Evolutionary conservation across 2,888 invertebrate species (phyloP).

Genomic region (Drosophila monieri): DNA sequence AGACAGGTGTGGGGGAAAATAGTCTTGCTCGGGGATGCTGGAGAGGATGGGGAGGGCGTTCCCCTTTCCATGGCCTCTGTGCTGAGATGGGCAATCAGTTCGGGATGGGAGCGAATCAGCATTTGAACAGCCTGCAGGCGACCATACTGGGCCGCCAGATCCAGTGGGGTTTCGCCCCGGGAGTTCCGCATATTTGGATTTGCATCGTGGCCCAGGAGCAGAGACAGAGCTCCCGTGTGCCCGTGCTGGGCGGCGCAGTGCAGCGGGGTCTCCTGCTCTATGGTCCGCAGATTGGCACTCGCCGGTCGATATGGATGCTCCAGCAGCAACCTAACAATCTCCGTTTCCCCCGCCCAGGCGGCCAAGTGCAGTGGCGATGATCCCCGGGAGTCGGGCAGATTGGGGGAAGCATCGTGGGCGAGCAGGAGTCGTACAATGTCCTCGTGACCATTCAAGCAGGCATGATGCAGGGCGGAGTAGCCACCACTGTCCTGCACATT

Average conservation of each 20-base stretch:
- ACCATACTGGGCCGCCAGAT: slow-evolving; percentile 96
- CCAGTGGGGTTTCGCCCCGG: slow-evolving; percentile 95
- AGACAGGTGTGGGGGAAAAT: slow-evolving; percentile 90
- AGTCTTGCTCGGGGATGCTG: slow-evolving; percentile 72
- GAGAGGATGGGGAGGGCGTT: slow-evolving; percentile 72
- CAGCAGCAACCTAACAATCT: slow-evolving; percentile 93
- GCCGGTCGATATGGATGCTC: slow-evolving; percentile 92
- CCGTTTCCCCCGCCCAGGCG: slow-evolving; percentile 96
- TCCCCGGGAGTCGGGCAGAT: slow-evolving; percentile 94
- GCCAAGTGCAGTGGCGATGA: slow-evolving; percentile 97
- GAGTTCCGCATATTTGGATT: slow-evolving; percentile 94
- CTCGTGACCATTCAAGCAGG: slow-evolving; percentile 96
- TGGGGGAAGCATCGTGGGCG: slow-evolving; percentile 92
- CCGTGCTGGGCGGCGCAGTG: slow-evolving; percentile 97
- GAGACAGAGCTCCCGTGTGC: slow-evolving; percentile 92
- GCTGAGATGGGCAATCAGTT: slow-evolving; percentile 90
- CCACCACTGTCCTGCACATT: slow-evolving; percentile 97
- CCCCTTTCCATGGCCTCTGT: slow-evolving; percentile 62
- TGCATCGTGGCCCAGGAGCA: slow-evolving; percentile 92
- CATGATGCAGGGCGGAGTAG: slow-evolving; percentile 96
- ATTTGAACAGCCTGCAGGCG: slow-evolving; percentile 93
- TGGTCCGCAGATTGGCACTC: slow-evolving; percentile 94
- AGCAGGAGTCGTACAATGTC: slow-evolving; percentile 93
- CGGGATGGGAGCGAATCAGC: slow-evolving; percentile 92
- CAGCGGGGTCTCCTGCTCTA: slow-evolving; percentile 95